Base-by-base conservation (phyloP, 2,113 vertebrate genomes). In the Tichodroma muraria region DNA sequence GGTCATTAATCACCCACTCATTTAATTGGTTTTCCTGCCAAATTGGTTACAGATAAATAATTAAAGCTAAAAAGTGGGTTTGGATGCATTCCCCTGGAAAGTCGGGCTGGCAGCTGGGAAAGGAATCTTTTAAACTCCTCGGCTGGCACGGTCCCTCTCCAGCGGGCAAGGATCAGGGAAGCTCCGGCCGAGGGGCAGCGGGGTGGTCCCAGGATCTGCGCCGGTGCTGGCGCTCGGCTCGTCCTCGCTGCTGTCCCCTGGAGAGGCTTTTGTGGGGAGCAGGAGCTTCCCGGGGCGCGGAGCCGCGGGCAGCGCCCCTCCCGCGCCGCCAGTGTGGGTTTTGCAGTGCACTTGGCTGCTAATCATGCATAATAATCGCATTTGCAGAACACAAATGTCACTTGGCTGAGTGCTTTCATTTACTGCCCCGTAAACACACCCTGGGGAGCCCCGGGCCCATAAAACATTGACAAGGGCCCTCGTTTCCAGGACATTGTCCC, bases 11-110 rank as follows among this genome's bases (percentile, higher is more conserved):
- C 97, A 97, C 93, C 96, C 93, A 87, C 91, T 96, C 72, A 15
- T 97, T 97, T 97, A 97, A 97, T 97, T 97, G 97, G 81, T 95
- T 97, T 97, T 92, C 85, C 94, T 97, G 95, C 96, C 97, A 97
- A 97, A 97, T 97, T 97, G 96, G 97, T 96, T 96, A 96, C 96
- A 96, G 97, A 97, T 97, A 97, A 97, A 97, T 97, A 97, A 97
- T 97, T 97, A 97, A 97, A 97, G 79, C 60, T 95, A 94, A 97
- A 93, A 96, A 95, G 95, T 93, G 73, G 93, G 52, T 96, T 95
- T 96, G 96, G 92, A 96, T 87, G 96, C 94, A 84, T 95, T 95
- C 86, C 88, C 72, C 85, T 96, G 94, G 88, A 97, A 97, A 97
- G 96, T 19, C 31, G 2, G 88, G 88, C 89, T 89, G 96, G 94